These are phyloP conservation scores for Crossoptilon crossoptilon DNA, from an alignment of 2,797 vertebrate genomes.

Conservation along the genomic window DNA sequence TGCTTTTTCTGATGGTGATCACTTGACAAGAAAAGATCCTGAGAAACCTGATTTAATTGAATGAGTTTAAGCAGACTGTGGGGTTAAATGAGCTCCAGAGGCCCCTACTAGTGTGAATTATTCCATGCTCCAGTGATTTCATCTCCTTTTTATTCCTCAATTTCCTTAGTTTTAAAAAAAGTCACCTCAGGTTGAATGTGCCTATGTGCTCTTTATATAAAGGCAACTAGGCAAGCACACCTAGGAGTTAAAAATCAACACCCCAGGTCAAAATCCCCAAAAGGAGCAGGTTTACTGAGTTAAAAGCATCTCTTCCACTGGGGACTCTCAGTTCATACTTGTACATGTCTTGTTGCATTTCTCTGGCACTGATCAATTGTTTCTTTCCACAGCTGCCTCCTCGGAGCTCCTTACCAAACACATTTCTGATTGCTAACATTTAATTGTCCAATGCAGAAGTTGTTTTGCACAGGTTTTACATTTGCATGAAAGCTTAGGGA, in stretches of 20 bases:
- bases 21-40: background rate
- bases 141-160: background rate
- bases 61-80: background rate
- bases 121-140: background rate
- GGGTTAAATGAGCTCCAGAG: background rate
- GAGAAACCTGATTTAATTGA: background rate
- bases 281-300: background rate
- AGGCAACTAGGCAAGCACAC: background rate
- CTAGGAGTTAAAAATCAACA: background rate
- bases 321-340: background rate
- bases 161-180: background rate
- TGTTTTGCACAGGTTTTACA: background rate
- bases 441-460: background rate
- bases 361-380: background rate
- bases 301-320: background rate
- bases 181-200: background rate
- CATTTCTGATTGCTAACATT: background rate
- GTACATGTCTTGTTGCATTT: background rate
- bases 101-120: background rate
- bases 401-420: background rate
- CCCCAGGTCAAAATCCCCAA: background rate
- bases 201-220: background rate
- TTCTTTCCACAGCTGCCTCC: background rate
- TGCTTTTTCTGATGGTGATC: background rate
- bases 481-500: background rate